Percentiles rank a stretch among this genome's conserved stretches.
These are phyloP conservation scores for Synergus laeviventris DNA, from an alignment of 2,888 invertebrate species.

Conservation along the genomic window DNA sequence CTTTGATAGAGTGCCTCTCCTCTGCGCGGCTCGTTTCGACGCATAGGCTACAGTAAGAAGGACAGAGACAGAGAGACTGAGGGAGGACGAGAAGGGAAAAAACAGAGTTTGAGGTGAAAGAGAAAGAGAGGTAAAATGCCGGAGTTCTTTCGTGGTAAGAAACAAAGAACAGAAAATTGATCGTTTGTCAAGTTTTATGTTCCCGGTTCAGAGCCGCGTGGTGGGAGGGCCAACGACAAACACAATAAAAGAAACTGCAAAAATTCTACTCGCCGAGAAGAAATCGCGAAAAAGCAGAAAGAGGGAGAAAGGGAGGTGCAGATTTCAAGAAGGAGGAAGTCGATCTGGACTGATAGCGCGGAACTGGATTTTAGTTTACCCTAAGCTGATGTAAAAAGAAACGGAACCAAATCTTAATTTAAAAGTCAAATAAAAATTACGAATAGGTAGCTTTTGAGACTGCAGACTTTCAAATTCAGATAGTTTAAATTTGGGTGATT, in stretches of 20 bases:
- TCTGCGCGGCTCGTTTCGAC: slow-evolving; percentile 70
- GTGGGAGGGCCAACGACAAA: slow-evolving; percentile 51
- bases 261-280: slow-evolving; percentile 56
- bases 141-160: slow-evolving; percentile 59
- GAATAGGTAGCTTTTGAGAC: background rate
- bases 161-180: slow-evolving; percentile 73
- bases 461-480: background rate
- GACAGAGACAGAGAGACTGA: slow-evolving; percentile 46
- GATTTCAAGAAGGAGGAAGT: slow-evolving; percentile 27
- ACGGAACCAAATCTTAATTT: background rate
- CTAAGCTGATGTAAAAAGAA: background rate
- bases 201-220: slow-evolving; percentile 56
- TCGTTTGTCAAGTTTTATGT: slow-evolving; percentile 73
- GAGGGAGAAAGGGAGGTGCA: slow-evolving; percentile 35
- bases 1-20: slow-evolving; percentile 75
- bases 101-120: slow-evolving; percentile 37
- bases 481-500: background rate
- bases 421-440: background rate
- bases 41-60: slow-evolving; percentile 57
- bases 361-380: background rate
- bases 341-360: background rate
- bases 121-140: slow-evolving; percentile 40
- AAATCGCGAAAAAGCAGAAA: slow-evolving; percentile 43
- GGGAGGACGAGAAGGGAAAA: slow-evolving; percentile 43
- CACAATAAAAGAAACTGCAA: slow-evolving; percentile 65